phyloP scores from a whole-genome alignment of 2,113 vertebrate species.

The Brienomyrus brachyistius region DNA sequence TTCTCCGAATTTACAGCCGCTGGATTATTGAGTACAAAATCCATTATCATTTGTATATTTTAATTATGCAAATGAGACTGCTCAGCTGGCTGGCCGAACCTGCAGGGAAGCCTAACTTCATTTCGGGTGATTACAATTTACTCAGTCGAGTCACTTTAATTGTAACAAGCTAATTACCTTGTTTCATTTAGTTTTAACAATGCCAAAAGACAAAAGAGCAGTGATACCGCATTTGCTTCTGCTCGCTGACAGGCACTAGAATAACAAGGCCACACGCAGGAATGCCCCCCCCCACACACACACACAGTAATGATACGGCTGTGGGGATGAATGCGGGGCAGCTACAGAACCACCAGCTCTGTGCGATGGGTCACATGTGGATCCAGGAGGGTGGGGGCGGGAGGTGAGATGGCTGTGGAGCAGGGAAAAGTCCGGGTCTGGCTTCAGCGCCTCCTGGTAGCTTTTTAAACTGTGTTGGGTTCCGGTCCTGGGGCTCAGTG shows the following conservation, averaged over 20 bases:
- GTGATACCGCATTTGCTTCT: constrained; percentile 64
- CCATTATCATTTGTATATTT: constrained; percentile 99
- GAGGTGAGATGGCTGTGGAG: neutral
- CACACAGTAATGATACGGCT: neutral
- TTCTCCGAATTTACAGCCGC: constrained; percentile 96
- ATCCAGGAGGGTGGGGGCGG: neutral
- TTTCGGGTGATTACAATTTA: constrained; percentile 99
- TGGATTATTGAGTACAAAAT: constrained; percentile 99
- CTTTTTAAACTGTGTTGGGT: neutral
- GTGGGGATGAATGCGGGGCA: neutral
- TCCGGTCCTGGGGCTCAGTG: neutral
- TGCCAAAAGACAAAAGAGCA: constrained; percentile 77
- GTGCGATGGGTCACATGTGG: neutral
- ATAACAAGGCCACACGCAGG: constrained; percentile 26
- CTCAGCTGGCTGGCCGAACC: constrained; percentile 95
- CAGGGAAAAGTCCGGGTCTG: too few relatives aligned
- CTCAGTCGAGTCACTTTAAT: constrained; percentile 99
- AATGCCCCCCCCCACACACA: neutral
- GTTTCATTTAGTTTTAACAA: constrained; percentile 99
- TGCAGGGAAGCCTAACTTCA: constrained; percentile 99
- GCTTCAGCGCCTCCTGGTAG: neutral
- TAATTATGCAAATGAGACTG: constrained; percentile 99
- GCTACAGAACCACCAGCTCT: neutral
- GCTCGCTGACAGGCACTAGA: constrained; percentile 45
- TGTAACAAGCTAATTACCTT: constrained; percentile 99